These are phyloP conservation scores for Hozukius guyotensis DNA, from an alignment of 2,797 vertebrate genomes.

Conservation along the genomic window DNA sequence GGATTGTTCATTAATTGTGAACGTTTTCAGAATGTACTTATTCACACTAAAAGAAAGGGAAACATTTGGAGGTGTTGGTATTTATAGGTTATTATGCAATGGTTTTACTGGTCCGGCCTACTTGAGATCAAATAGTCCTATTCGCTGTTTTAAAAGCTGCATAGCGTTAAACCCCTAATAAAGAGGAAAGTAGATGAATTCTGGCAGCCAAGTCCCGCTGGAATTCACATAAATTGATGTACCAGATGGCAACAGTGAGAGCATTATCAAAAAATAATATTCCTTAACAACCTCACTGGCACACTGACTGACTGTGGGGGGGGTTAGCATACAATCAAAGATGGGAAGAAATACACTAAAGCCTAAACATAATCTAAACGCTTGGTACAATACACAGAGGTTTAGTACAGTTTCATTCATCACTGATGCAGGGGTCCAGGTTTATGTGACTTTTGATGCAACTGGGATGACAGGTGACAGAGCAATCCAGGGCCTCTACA, in stretches of 20 bases:
- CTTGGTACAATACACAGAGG: background rate
- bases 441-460: slow-evolving; percentile 13
- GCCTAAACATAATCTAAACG: background rate
- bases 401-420: slow-evolving; percentile 8
- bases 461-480: slow-evolving; percentile 23
- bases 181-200: slow-evolving; percentile 18
- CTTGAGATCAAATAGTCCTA: background rate
- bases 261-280: slow-evolving; percentile 20
- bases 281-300: slow-evolving; percentile 25
- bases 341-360: background rate
- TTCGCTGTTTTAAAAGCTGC: background rate
- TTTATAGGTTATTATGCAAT: background rate
- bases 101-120: background rate
- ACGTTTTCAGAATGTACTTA: background rate
- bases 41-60: background rate
- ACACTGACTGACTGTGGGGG: slow-evolving; percentile 3
- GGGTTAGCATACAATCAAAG: slow-evolving; percentile 8
- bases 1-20: background rate
- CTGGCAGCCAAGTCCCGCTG: slow-evolving; percentile 14
- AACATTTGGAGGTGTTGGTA: background rate
- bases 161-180: background rate
- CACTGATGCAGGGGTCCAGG: background rate
- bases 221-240: slow-evolving; percentile 18
- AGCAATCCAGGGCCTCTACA: background rate
- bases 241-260: slow-evolving; percentile 29